A percentile compares a stretch with the other conserved stretches of the same genome.
These are phyloP conservation scores for Sphaerophoria taeniata DNA, from an alignment of 2,888 invertebrate genomes.

Conservation along the genomic window DNA sequence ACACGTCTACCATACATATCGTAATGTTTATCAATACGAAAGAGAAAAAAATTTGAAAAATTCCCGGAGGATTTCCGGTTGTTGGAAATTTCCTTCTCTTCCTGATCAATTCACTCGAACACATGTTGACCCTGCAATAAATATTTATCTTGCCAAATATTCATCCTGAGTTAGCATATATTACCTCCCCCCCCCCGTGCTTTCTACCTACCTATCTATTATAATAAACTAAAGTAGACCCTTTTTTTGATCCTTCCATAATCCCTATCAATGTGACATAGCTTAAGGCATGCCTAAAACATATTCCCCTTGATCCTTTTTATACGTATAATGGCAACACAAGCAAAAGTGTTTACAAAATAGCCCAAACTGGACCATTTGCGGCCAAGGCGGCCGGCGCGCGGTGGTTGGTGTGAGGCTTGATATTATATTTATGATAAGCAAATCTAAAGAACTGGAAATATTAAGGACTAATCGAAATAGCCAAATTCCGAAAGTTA, in stretches of 20 bases:
- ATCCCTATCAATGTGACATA: slow-evolving; percentile 36
- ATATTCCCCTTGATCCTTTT: slow-evolving; percentile 51
- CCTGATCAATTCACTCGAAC: slow-evolving; percentile 42
- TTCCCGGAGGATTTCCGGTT: slow-evolving; percentile 28
- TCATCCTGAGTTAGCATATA: slow-evolving; percentile 34
- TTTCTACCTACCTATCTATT: neutral
- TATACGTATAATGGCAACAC: neutral
- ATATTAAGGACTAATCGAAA: slow-evolving; percentile 67
- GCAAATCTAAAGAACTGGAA: slow-evolving; percentile 41
- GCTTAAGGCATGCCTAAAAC: slow-evolving; percentile 20
- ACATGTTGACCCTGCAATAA: slow-evolving; percentile 57
- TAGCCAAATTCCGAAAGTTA: slow-evolving; percentile 59
- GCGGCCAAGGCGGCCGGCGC: neutral
- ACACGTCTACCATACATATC: neutral
- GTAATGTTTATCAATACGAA: neutral
- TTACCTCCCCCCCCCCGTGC: neutral
- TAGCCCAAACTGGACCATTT: slow-evolving; percentile 16
- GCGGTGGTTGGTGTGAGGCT: neutral
- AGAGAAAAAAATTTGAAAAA: slow-evolving; percentile 14
- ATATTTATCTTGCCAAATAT: slow-evolving; percentile 49
- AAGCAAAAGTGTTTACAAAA: slow-evolving; percentile 46
- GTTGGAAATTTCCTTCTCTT: slow-evolving; percentile 41
- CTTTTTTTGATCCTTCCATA: slow-evolving; percentile 22
- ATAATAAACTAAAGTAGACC: neutral
- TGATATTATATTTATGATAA: slow-evolving; percentile 48